These are phyloP conservation scores for Brachyopa scutellaris DNA, from an alignment of 2,888 invertebrate species.

Conservation along the genomic window DNA sequence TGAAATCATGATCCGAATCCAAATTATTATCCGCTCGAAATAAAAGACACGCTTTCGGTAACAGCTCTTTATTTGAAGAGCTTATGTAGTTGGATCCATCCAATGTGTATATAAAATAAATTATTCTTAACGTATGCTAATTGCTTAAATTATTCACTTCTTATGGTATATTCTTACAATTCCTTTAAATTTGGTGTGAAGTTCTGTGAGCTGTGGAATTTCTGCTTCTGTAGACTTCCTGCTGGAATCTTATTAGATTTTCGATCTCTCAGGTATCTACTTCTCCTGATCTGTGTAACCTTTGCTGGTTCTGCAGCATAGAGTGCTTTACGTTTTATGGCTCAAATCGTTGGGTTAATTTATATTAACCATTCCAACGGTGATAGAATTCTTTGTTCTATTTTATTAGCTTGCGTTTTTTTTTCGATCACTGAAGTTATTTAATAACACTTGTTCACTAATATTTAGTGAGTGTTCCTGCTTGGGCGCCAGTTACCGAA, in stretches of 20 bases:
- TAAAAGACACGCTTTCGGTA: too few species aligned
- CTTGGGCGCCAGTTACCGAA: background rate
- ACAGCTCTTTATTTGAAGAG: too few species aligned
- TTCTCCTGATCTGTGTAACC: background rate
- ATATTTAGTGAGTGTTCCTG: background rate
- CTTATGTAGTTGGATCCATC: too few species aligned
- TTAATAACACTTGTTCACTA: background rate
- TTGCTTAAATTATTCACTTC: too few species aligned
- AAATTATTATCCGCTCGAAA: too few species aligned
- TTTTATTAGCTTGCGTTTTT: background rate
- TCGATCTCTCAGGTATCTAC: background rate
- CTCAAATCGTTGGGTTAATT: background rate
- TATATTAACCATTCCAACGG: background rate
- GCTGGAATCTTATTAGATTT: background rate
- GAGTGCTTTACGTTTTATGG: background rate
- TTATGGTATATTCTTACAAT: too few species aligned
- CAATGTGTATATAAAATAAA: too few species aligned
- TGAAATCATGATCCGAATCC: too few species aligned
- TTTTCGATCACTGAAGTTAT: background rate
- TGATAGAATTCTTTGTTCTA: background rate
- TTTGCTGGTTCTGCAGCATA: background rate
- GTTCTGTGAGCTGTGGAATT: background rate
- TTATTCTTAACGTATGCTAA: too few species aligned
- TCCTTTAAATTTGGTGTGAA: background rate
- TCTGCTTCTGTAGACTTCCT: background rate